Base-by-base conservation (phyloP, 2,113 vertebrate species). In the Rhinogobius similis region DNA sequence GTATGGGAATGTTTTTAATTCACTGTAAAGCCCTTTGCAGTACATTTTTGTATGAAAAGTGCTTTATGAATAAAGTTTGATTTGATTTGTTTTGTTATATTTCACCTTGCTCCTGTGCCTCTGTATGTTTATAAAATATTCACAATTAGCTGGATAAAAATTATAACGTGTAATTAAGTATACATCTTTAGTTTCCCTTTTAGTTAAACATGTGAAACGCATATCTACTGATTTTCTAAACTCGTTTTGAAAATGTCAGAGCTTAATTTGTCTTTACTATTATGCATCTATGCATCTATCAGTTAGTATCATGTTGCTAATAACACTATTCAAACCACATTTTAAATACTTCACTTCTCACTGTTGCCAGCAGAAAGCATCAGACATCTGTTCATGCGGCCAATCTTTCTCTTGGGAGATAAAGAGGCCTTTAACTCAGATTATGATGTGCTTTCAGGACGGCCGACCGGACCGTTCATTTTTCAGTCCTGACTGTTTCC, bases 401-500 rank as follows among this genome's bases (percentile, higher is more conserved):
- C 20, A 50, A 21, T n/a, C 20, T 50, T 48, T 50, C 2, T 8
- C 20, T 50, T 2, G 16, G 6, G 16, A 36, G 32, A 36, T 32
- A 4, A 4, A 36, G 9, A 7, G 32, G 0, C 43, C 43, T 46
- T 46, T 20, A 50, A 50, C 46, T n/a, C 8, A 3, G 6, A 21
- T n/a, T 50, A 10, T 50, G 8, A n/a, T 21, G n/a, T n/a, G 6
- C 41, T 50, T 23, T 8, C 14, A 98, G 96, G 81, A 94, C 36
- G 94, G 94, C 0, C 76, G 1, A 1, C 92, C 90, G 6, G 96
- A 98, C 79, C 48, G 86, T 26, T 94, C 95, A 6, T 96, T 87
- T 86, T 96, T 98, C 41, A 79, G 95, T 7, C 93, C 95, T n/a
- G 96, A 98, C 85, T 98, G 96, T 72, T 94, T 96, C 87, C 95